Conservation (phyloP, 2,888 invertebrate species). For the Apocheima hispidaria region DNA sequence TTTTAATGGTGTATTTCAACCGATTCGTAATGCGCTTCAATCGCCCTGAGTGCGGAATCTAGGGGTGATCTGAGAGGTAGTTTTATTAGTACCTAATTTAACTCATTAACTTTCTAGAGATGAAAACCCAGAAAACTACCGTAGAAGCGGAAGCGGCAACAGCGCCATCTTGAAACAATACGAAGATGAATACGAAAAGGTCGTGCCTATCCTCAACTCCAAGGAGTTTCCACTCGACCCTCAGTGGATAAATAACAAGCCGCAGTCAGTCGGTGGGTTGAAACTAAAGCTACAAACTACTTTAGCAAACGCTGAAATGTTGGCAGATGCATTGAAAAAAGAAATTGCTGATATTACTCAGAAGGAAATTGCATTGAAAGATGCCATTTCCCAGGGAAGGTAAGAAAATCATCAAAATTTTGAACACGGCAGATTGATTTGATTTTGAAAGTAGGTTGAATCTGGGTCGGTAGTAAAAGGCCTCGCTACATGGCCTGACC, state of each 20-base stretch:
- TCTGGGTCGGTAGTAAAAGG: no score
- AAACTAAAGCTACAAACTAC: constrained; percentile 61
- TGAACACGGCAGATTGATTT: not conserved
- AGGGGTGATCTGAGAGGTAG: no score
- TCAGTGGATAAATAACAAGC: constrained; percentile 36
- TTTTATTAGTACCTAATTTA: no score
- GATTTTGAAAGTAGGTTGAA: not conserved
- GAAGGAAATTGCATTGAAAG: constrained; percentile 65
- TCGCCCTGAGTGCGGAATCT: no score
- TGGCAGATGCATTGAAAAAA: constrained; percentile 59
- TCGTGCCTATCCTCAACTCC: constrained; percentile 38
- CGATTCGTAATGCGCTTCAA: no score
- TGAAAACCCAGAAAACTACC: constrained; percentile 27
- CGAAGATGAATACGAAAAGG: constrained; percentile 48
- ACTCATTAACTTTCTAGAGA: constrained; percentile 40
- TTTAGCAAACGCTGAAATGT: constrained; percentile 57
- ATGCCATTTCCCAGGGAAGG: constrained; percentile 72
- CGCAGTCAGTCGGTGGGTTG: constrained; percentile 43
- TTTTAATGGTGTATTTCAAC: no score
- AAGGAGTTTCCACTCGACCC: constrained; percentile 13
- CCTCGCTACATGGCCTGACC: no score
- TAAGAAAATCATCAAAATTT: constrained; percentile 40
- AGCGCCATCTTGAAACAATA: constrained; percentile 39
- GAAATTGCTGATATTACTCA: constrained; percentile 59
- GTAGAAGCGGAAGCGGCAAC: constrained; percentile 40